Percentiles rank a stretch among this genome's conserved stretches.
phyloP scores from a whole-genome alignment of 2,113 vertebrate genomes.

The Mystacornis crossleyi region DNA sequence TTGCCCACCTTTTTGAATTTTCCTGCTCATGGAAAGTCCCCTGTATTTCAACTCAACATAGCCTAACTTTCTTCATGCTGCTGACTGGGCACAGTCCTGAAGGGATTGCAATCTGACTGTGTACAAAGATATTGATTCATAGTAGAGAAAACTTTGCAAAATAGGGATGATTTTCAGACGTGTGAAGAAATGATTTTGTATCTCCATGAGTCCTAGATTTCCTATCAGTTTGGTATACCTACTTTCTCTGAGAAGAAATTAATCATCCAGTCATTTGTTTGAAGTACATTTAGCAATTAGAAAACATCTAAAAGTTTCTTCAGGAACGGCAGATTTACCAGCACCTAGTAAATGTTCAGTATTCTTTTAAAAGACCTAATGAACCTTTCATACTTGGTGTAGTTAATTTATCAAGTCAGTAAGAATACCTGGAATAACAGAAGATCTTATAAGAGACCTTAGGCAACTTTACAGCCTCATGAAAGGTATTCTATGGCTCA shows the following conservation, averaged over 20 bases:
- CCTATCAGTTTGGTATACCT: background rate
- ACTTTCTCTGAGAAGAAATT: background rate
- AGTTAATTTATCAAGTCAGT: background rate
- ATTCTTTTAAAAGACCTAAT: background rate
- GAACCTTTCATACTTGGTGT: background rate
- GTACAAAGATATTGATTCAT: background rate
- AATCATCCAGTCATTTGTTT: background rate
- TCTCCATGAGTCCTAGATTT: background rate
- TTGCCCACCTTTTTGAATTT: background rate
- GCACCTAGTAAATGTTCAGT: background rate
- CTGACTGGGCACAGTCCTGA: background rate
- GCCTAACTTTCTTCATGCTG: background rate
- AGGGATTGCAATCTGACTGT: background rate
- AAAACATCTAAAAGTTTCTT: background rate
- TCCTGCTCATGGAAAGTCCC: background rate
- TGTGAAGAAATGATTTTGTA: background rate
- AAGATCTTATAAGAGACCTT: background rate
- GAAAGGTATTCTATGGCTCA: background rate
- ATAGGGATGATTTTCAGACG: background rate
- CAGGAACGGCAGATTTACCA: background rate
- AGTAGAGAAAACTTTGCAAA: background rate
- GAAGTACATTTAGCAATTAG: background rate
- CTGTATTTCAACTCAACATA: background rate
- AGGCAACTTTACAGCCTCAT: background rate
- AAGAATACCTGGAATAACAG: background rate